phyloP scores from a whole-genome alignment of 2,888 invertebrate species.

The Parnassius glacialis region DNA sequence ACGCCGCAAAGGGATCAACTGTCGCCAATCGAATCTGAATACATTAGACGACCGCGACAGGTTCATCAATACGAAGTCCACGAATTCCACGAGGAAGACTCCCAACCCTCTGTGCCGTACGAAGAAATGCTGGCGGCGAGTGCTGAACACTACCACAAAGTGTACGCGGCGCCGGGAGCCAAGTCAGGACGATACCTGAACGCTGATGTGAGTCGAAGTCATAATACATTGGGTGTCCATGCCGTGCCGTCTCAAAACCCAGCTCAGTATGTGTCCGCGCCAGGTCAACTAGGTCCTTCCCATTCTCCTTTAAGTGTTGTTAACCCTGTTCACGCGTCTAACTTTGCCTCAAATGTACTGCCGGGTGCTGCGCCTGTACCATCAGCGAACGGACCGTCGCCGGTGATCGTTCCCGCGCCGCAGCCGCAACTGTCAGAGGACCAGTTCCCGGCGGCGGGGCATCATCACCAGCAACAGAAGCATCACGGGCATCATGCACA shows the following conservation, averaged over 20 bases:
- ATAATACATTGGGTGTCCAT: constrained; percentile 37
- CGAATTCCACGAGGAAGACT: constrained; percentile 57
- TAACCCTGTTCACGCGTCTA: constrained; percentile 1
- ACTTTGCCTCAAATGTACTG: constrained; percentile 38
- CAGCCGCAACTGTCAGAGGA: constrained; percentile 28
- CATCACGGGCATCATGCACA: constrained; percentile 56
- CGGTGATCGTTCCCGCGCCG: constrained; percentile 23
- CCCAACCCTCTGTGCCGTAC: constrained; percentile 54
- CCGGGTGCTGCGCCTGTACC: constrained; percentile 34
- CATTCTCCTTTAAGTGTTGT: constrained; percentile 8
- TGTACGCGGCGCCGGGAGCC: constrained; percentile 51
- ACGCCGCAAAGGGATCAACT: constrained; percentile 37
- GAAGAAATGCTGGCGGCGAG: constrained; percentile 73
- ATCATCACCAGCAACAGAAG: constrained; percentile 42
- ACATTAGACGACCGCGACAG: constrained; percentile 51
- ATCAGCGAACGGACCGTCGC: constrained; percentile 23
- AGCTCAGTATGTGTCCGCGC: constrained; percentile 7
- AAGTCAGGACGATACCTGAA: constrained; percentile 41
- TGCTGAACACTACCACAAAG: constrained; percentile 68
- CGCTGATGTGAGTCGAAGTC: constrained; percentile 43
- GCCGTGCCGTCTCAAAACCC: constrained; percentile 27
- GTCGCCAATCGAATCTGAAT: constrained; percentile 37
- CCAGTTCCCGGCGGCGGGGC: constrained; percentile 34
- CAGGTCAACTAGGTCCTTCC: constrained; percentile 34
- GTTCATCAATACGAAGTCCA: constrained; percentile 71